Evolutionary conservation across 2,797 vertebrate species (phyloP).

Genomic region (Catharus ustulatus): DNA sequence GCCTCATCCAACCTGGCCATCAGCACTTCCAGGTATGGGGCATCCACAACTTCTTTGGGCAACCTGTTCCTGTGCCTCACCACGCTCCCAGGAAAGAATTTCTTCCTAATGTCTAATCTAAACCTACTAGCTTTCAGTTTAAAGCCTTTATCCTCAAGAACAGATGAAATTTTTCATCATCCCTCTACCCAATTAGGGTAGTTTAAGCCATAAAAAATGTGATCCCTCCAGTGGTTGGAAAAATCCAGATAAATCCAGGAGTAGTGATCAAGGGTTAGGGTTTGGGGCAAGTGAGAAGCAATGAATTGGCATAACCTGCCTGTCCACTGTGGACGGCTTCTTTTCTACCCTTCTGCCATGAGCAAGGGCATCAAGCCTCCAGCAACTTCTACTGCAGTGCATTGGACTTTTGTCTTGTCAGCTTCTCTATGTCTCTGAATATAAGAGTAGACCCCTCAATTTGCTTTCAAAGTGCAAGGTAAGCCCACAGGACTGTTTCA

Average conservation of each 20-base stretch:
- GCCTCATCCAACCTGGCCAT: background rate
- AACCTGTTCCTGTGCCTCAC: background rate
- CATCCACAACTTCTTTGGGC: background rate
- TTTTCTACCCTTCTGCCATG: background rate
- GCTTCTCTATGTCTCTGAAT: background rate
- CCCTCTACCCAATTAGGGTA: accelerated
- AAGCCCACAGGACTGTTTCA: background rate
- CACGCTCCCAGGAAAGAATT: background rate
- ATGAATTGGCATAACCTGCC: background rate
- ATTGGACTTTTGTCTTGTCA: background rate
- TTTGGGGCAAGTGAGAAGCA: background rate
- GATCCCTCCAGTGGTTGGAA: background rate
- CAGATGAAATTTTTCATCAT: background rate
- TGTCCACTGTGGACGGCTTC: background rate
- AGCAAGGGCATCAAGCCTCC: background rate
- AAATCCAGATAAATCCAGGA: background rate
- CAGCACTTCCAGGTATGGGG: background rate
- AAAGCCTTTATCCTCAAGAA: background rate
- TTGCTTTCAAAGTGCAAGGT: background rate
- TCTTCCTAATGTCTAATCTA: background rate
- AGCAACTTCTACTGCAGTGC: background rate
- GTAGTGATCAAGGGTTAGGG: background rate
- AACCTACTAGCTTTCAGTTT: background rate
- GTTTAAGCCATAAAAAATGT: background rate
- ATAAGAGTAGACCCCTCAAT: background rate